Evolutionary conservation across 2,888 invertebrate species (phyloP).

Genomic region (Myathropa florea): DNA sequence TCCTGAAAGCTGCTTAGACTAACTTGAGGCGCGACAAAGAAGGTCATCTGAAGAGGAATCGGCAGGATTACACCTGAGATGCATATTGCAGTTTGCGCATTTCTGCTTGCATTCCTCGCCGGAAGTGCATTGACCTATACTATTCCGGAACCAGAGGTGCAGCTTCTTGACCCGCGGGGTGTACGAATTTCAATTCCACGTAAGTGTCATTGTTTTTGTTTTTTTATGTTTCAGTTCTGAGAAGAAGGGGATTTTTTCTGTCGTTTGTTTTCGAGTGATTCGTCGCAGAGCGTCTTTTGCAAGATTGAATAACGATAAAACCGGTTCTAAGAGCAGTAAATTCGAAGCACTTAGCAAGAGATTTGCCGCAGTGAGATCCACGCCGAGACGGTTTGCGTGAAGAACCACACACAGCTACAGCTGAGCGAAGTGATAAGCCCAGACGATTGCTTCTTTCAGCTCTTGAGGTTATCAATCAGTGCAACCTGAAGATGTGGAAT

Average conservation of each 20-base stretch:
- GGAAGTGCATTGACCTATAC: slow-evolving; percentile 24
- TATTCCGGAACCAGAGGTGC: slow-evolving; percentile 63
- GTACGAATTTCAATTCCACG: slow-evolving; percentile 71
- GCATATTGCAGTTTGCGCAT: not conserved
- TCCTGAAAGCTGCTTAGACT: not conserved
- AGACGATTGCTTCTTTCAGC: not conserved
- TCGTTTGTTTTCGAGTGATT: not conserved
- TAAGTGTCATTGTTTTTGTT: not conserved
- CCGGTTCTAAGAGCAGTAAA: not conserved
- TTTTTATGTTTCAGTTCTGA: not conserved
- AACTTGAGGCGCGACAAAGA: not conserved
- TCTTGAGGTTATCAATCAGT: not conserved
- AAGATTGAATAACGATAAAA: not conserved
- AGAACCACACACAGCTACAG: not conserved
- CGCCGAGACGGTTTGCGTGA: not conserved
- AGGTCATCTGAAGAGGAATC: not conserved
- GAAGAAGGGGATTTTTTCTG: not conserved
- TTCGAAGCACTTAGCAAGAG: not conserved
- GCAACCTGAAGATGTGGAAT: not conserved
- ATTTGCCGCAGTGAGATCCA: not conserved
- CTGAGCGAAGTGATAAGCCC: not conserved
- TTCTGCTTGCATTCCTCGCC: not conserved
- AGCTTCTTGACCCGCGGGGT: slow-evolving; percentile 66
- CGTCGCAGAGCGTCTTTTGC: not conserved
- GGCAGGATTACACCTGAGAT: not conserved